Percentiles rank a stretch among this genome's conserved stretches.
These are phyloP conservation scores for Acanthornis magna DNA, from an alignment of 2,797 vertebrate genomes.

Conservation along the genomic window DNA sequence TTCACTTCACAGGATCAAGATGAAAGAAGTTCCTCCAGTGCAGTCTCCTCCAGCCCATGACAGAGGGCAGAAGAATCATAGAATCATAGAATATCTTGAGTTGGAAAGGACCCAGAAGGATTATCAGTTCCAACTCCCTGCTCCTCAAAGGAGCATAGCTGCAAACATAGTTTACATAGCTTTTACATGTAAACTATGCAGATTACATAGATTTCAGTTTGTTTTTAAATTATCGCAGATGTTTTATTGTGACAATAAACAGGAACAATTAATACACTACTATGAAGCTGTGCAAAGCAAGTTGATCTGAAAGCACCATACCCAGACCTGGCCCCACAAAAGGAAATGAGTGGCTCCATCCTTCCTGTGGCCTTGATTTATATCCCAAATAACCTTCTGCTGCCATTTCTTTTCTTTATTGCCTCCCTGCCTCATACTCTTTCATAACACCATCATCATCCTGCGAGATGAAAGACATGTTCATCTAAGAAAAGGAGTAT, in stretches of 20 bases:
- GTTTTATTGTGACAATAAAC: not conserved
- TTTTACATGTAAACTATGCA: too few species aligned
- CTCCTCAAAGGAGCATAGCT: not conserved
- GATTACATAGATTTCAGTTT: too few species aligned
- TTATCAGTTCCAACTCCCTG: not conserved
- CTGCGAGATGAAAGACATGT: rapidly evolving
- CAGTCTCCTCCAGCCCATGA: not conserved
- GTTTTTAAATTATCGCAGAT: not conserved
- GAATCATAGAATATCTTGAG: not conserved
- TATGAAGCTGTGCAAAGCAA: not conserved
- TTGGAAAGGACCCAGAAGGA: not conserved
- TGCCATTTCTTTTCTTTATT: not conserved
- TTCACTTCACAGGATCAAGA: not conserved
- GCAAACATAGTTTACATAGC: rapidly evolving
- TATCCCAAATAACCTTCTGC: not conserved
- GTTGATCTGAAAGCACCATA: not conserved
- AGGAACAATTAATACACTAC: not conserved
- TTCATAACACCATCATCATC: not conserved
- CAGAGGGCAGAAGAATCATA: not conserved
- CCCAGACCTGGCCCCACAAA: not conserved
- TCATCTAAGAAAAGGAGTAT: not conserved
- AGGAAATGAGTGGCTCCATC: rapidly evolving
- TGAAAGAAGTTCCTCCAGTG: not conserved
- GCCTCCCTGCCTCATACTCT: not conserved
- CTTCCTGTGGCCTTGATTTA: not conserved